Conservation (phyloP, 2,113 vertebrate species). For the Otis tarda region DNA sequence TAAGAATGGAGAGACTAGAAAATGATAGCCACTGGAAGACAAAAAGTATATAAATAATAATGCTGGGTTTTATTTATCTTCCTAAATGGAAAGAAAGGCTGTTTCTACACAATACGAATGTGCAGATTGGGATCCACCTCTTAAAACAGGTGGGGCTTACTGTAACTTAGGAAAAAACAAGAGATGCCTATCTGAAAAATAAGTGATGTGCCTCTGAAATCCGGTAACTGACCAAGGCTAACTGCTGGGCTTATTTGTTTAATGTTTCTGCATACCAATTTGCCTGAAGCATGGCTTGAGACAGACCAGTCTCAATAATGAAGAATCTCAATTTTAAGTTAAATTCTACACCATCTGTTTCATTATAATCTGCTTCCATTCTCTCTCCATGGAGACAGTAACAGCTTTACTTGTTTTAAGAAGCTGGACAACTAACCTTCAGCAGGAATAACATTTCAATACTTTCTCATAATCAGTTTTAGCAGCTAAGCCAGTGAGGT, state of each 20-base stretch:
- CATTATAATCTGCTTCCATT: neutral
- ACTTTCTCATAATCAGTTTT: neutral
- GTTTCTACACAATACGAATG: neutral
- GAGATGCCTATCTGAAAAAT: neutral
- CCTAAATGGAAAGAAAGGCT: neutral
- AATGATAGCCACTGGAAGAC: neutral
- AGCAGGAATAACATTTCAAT: neutral
- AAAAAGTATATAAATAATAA: neutral
- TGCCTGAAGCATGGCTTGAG: neutral
- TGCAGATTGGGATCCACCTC: neutral
- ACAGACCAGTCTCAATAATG: neutral
- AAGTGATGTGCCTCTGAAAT: neutral
- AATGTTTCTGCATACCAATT: neutral
- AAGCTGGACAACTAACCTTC: neutral
- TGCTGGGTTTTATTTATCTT: neutral
- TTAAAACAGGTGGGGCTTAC: neutral
- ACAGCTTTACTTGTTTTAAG: conserved; percentile 2
- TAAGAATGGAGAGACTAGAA: neutral
- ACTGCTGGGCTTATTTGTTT: neutral
- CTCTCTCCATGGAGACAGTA: neutral
- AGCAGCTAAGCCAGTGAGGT: neutral
- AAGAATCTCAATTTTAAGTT: conserved; percentile 23
- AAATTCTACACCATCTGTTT: conserved; percentile 2
- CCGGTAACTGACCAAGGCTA: neutral
- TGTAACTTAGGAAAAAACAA: neutral